Conservation (phyloP, 2,113 vertebrate genomes). For the Sclerurus mexicanus region DNA sequence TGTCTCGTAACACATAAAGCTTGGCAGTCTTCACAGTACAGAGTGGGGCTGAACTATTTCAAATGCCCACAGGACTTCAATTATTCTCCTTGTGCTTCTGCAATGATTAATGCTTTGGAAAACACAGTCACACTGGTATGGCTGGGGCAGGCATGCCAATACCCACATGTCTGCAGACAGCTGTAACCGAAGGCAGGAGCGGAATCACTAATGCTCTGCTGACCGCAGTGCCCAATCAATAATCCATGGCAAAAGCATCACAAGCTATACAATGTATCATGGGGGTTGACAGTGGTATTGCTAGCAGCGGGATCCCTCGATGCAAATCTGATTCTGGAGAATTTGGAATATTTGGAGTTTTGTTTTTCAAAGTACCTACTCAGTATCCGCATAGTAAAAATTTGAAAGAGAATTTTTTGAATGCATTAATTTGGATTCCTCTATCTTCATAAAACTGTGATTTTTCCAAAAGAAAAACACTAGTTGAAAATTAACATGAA, state of each 20-base stretch:
- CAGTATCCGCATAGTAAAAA: background rate
- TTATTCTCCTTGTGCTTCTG: slow-evolving; percentile 10
- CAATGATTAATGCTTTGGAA: slow-evolving; percentile 40
- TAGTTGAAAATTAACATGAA: background rate
- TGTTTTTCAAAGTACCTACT: background rate
- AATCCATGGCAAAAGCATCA: background rate
- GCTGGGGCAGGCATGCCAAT: background rate
- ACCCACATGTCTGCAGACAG: background rate
- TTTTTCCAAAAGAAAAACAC: background rate
- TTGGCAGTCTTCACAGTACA: background rate
- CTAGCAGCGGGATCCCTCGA: background rate
- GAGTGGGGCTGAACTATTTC: background rate
- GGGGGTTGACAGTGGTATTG: background rate
- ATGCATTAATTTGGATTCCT: background rate
- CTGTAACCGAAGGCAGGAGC: slow-evolving; percentile 20
- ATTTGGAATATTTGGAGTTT: background rate
- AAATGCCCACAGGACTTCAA: slow-evolving; percentile 34
- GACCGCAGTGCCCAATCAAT: background rate
- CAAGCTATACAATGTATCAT: background rate
- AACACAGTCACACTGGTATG: background rate
- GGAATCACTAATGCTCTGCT: slow-evolving; percentile 15
- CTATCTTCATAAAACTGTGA: background rate
- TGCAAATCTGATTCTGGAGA: background rate
- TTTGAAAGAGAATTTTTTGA: background rate
- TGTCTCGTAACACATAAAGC: slow-evolving; percentile 23